phyloP scores from a whole-genome alignment of 2,888 invertebrate genomes.

The Andrena minutula region DNA sequence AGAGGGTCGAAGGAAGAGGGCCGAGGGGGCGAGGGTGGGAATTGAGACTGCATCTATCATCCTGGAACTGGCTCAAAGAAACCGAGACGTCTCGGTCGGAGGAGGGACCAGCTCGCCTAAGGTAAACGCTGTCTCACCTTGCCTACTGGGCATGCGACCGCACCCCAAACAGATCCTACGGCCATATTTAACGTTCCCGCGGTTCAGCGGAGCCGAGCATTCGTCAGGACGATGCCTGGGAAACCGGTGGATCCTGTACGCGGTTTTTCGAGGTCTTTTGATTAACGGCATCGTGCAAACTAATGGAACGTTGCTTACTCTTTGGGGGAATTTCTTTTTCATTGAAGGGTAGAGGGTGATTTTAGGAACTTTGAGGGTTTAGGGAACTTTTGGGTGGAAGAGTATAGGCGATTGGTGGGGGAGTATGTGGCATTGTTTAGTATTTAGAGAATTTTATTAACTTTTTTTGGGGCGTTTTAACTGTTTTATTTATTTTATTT shows the following conservation, averaged over 20 bases:
- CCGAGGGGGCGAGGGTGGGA: conserved; percentile 43
- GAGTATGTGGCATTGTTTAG: too few species aligned
- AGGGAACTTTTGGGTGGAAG: too few species aligned
- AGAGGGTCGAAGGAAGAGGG: conserved; percentile 39
- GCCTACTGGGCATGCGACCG: conserved; percentile 65
- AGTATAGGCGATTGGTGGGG: too few species aligned
- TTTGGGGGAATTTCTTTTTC: too few species aligned
- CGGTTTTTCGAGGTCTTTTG: neutral
- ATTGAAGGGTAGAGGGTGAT: too few species aligned
- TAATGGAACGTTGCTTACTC: neutral
- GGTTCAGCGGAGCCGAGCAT: conserved; percentile 39
- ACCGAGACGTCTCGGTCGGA: conserved; percentile 62
- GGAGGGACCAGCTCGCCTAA: conserved; percentile 55
- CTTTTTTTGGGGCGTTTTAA: too few species aligned
- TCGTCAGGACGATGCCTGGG: conserved; percentile 9
- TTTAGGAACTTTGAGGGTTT: too few species aligned
- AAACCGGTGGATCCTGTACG: neutral
- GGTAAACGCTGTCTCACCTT: conserved; percentile 75
- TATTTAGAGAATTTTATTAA: too few species aligned
- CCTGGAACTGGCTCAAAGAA: conserved; percentile 64
- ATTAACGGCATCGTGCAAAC: neutral
- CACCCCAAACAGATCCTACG: conserved; percentile 73
- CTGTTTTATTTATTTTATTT: too few species aligned
- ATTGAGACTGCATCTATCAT: conserved; percentile 73
- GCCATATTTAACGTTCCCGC: conserved; percentile 72